Conservation (phyloP, 2,797 vertebrate genomes). For the Pachyuromys duprasi region DNA sequence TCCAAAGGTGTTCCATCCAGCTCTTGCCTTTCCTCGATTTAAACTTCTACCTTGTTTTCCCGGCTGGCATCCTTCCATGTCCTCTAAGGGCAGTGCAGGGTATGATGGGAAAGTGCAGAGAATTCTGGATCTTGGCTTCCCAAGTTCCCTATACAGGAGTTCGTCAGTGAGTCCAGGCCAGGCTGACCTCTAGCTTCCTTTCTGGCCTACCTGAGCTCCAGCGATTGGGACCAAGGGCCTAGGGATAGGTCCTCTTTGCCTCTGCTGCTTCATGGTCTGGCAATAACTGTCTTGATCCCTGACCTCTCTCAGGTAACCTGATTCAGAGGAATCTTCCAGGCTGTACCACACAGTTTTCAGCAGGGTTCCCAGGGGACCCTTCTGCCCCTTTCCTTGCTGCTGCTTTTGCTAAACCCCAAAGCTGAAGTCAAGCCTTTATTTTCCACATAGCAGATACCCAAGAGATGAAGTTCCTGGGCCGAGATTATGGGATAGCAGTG, state of each 20-base stretch:
- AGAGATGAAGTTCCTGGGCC: neutral
- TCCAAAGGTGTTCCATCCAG: neutral
- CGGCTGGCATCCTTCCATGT: rapidly evolving
- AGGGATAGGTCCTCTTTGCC: neutral
- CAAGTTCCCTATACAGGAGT: too few relatives aligned
- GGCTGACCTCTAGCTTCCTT: neutral
- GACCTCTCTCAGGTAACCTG: neutral
- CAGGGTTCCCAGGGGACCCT: neutral
- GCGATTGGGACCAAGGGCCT: rapidly evolving
- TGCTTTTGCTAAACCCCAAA: neutral
- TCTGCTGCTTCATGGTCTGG: neutral
- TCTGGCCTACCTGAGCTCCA: neutral
- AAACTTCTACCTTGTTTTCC: neutral
- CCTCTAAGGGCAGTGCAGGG: neutral
- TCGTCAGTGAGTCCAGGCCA: too few relatives aligned
- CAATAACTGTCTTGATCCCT: neutral
- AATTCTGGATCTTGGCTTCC: neutral
- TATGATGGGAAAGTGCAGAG: neutral
- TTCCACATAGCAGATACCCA: too few relatives aligned
- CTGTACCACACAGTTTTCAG: too few relatives aligned
- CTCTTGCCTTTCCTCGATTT: neutral
- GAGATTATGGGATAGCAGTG: neutral
- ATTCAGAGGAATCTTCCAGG: neutral
- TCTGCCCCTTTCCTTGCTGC: too few relatives aligned
- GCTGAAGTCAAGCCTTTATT: too few relatives aligned